These are phyloP conservation scores for Mus musculus DNA, from an alignment of 2,113 vertebrate species.

Conservation along the genomic window DNA sequence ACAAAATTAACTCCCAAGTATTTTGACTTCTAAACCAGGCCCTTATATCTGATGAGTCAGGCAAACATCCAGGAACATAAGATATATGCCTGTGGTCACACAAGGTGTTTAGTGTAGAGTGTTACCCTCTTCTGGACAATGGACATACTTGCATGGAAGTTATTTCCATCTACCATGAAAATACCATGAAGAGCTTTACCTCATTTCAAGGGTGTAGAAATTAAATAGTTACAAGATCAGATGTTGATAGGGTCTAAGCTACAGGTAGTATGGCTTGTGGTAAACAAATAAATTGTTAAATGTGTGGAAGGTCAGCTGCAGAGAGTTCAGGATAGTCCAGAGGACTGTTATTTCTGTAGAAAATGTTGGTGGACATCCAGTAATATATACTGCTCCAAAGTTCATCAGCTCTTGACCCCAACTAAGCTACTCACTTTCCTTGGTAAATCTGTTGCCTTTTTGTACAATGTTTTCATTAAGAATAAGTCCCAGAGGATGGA, in stretches of 20 bases:
- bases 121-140: not conserved
- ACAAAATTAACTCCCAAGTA: not conserved
- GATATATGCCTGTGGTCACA: not conserved
- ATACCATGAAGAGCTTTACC: no score
- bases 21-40: not conserved
- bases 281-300: fast-evolving
- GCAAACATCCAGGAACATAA: not conserved
- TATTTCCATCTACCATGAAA: no score
- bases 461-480: not conserved
- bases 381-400: not conserved
- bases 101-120: fast-evolving
- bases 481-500: fast-evolving
- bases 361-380: not conserved
- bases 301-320: not conserved
- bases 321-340: not conserved
- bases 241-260: not conserved
- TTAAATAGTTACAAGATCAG: not conserved
- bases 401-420: not conserved
- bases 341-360: not conserved
- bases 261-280: not conserved
- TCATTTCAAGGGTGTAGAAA: not conserved
- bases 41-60: not conserved
- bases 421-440: not conserved
- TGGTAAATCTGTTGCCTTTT: not conserved
- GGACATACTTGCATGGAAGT: fast-evolving